phyloP scores from a whole-genome alignment of 1,140 invertebrate genomes.

The Linepithema humile region DNA sequence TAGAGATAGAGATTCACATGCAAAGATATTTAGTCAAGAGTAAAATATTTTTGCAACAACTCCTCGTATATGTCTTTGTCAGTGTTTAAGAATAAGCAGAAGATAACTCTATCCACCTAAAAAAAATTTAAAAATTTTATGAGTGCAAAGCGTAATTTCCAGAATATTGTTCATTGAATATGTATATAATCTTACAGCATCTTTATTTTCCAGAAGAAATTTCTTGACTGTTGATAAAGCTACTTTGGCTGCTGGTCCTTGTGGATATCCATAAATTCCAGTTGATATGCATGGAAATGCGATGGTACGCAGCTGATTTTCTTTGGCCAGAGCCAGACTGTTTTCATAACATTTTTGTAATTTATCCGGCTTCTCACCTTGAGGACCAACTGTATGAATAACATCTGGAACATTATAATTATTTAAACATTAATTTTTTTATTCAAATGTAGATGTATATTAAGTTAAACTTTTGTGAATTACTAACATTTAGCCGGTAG shows the following conservation, averaged over 20 bases:
- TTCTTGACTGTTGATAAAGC: constrained; percentile 88
- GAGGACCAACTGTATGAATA: constrained; percentile 93
- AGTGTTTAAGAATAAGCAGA: constrained; percentile 90
- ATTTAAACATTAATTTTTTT: neutral
- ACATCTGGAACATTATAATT: constrained; percentile 86
- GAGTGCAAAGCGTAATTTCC: too few species aligned
- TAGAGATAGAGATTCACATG: neutral
- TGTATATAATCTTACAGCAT: constrained; percentile 79
- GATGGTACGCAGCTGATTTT: constrained; percentile 88
- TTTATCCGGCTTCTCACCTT: constrained; percentile 88
- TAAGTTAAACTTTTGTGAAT: constrained; percentile 7
- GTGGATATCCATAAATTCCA: constrained; percentile 94
- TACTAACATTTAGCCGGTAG: constrained; percentile 91
- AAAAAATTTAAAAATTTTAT: too few species aligned
- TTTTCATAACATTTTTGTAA: constrained; percentile 90
- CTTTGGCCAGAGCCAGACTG: constrained; percentile 86
- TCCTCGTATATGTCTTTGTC: constrained; percentile 91
- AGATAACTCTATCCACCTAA: constrained; percentile 91
- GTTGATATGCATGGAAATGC: constrained; percentile 95
- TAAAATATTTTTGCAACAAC: constrained; percentile 90
- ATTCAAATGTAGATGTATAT: neutral
- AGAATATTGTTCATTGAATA: neutral
- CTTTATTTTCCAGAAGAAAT: constrained; percentile 87
- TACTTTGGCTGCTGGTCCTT: constrained; percentile 89
- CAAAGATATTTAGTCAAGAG: constrained; percentile 69